These are phyloP conservation scores for Oscheius onirici DNA, from an alignment of 2,888 invertebrate genomes.

Conservation along the genomic window DNA sequence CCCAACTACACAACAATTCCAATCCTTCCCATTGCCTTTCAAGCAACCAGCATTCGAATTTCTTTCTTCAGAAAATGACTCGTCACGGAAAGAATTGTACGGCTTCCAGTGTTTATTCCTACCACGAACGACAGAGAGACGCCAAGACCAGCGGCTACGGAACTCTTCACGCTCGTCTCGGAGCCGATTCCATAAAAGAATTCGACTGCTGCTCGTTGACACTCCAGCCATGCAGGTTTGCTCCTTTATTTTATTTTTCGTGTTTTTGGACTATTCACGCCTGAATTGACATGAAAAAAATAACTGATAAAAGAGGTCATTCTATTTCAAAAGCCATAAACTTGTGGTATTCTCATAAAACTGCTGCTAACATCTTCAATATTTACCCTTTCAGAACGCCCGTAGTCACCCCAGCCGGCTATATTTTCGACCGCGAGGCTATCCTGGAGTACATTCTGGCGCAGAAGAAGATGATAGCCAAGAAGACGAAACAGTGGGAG, in stretches of 20 bases:
- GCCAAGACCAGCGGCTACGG: constrained; percentile 89
- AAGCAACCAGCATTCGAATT: constrained; percentile 7
- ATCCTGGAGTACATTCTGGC: constrained; percentile 92
- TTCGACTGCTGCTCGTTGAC: constrained; percentile 98
- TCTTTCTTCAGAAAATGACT: constrained; percentile 72
- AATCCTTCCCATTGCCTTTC: not conserved
- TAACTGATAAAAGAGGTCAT: too few species aligned
- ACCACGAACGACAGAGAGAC: constrained; percentile 96
- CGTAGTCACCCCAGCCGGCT: constrained; percentile 79
- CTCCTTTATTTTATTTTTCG: constrained; percentile 15
- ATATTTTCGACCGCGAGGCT: constrained; percentile 94
- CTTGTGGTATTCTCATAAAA: too few species aligned
- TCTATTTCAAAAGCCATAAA: too few species aligned
- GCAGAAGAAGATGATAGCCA: constrained; percentile 89
- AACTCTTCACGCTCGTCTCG: constrained; percentile 79
- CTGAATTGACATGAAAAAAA: too few species aligned
- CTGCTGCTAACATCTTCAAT: not conserved
- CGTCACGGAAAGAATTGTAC: constrained; percentile 97
- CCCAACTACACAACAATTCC: not conserved
- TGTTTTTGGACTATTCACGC: not conserved
- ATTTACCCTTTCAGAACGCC: constrained; percentile 59
- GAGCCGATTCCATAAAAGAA: constrained; percentile 91
- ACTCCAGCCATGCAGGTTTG: constrained; percentile 89
- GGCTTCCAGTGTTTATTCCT: constrained; percentile 96
- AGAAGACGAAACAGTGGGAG: constrained; percentile 90